A percentile compares a stretch with the other conserved stretches of the same genome.
Conservation (phyloP, 1,140 invertebrate genomes). For the Zaprionus kolodkinae region DNA sequence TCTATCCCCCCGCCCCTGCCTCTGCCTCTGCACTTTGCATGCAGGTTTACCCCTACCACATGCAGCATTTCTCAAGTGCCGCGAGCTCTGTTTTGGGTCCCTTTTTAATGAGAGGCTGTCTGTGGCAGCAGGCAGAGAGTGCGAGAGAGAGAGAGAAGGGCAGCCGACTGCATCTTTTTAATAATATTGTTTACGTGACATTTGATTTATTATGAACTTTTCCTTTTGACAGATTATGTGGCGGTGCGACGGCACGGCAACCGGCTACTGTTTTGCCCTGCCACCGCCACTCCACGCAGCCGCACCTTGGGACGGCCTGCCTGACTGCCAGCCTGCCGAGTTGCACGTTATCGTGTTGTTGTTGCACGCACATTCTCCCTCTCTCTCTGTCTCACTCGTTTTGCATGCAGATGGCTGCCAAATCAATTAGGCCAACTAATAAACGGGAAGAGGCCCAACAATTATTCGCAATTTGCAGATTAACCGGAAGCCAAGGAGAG, state of each 20-base stretch:
- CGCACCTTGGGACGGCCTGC: background rate
- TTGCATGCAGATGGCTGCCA: conserved; percentile 59
- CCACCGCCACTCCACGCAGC: background rate
- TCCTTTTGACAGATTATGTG: conserved; percentile 83
- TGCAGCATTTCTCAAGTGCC: background rate
- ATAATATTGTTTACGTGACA: conserved; percentile 84
- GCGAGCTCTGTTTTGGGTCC: conserved; percentile 49
- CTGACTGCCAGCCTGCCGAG: no score
- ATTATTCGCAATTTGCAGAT: conserved; percentile 55
- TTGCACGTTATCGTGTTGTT: conserved; percentile 28
- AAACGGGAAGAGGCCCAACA: conserved; percentile 42
- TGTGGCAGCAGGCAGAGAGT: conserved; percentile 9
- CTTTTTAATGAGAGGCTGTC: conserved; percentile 70
- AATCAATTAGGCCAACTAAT: conserved; percentile 63
- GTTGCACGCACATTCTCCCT: conserved; percentile 32
- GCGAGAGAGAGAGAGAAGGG: background rate
- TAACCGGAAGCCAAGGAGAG: conserved; percentile 3
- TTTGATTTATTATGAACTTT: conserved; percentile 83
- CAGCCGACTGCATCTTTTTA: conserved; percentile 76
- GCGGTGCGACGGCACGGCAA: conserved; percentile 64
- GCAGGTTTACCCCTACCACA: conserved; percentile 24
- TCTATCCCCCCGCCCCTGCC: background rate
- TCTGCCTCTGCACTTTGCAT: conserved; percentile 59
- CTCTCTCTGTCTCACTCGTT: conserved; percentile 23
- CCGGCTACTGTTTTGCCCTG: conserved; percentile 64